Evolutionary conservation across 2,113 vertebrate genomes (phyloP).

Genomic region (Callipepla squamata): DNA sequence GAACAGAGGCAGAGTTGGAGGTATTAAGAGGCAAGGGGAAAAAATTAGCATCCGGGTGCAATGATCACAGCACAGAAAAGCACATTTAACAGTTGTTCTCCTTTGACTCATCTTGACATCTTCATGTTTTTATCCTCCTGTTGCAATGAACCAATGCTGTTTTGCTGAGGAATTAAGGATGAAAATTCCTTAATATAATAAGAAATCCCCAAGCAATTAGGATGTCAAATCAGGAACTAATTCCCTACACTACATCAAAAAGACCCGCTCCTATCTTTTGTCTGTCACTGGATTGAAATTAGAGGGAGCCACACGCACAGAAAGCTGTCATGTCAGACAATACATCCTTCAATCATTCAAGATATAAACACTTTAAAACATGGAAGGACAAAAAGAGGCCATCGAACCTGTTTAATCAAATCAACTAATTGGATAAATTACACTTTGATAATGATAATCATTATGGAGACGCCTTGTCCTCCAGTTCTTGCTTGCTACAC

Average conservation of each 20-base stretch:
- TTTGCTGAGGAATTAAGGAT: background rate
- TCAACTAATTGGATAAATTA: conserved; percentile 74
- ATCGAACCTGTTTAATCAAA: conserved; percentile 59
- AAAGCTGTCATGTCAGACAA: conserved; percentile 56
- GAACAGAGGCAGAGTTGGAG: background rate
- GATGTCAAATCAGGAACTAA: conserved; percentile 60
- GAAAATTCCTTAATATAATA: conserved; percentile 10
- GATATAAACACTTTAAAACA: conserved; percentile 62
- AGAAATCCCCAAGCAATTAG: conserved; percentile 49
- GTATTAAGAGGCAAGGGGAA: background rate
- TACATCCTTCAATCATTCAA: conserved; percentile 41
- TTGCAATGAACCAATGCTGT: background rate
- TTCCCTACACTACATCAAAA: conserved; percentile 51
- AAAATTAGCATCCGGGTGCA: background rate
- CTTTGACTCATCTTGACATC: background rate
- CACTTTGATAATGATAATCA: conserved; percentile 62
- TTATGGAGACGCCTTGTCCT: conserved; percentile 25
- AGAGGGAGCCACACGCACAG: conserved; percentile 37
- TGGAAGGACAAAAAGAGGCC: conserved; percentile 57
- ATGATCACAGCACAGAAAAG: background rate
- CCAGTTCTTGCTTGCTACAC: background rate
- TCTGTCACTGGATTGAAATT: conserved; percentile 62
- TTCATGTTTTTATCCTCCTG: background rate
- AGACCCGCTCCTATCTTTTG: conserved; percentile 59
- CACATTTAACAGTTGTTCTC: background rate